Evolutionary conservation across 2,113 vertebrate species (phyloP), one percentile per base, ranked within the genome.

Genomic region (Bostrychus sinensis): DNA sequence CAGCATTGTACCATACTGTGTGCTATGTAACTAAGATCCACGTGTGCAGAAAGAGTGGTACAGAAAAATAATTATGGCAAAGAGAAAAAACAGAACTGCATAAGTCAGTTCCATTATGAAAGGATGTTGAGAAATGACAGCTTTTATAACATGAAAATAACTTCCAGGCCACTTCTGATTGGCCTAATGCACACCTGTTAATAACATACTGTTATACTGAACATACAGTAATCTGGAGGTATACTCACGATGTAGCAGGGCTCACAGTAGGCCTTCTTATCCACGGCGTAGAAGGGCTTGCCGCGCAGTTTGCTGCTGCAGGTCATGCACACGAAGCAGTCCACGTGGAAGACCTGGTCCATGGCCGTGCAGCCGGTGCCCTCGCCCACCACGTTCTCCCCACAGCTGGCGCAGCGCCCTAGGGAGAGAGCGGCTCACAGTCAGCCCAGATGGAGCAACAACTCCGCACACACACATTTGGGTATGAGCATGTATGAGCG

Each of bases 201-300:
- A 50, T 0, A 13, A 50, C 51, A 28, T n/a, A 60, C 39, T 36
- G 55, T 62, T 58, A 32, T 42, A 62, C 55, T 16, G 51, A 56
- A 50, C n/a, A 30, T 30, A 30, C 45, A 73, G 10, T 12, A 45
- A 36, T 36, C 38, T 58, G 30, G 66, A 62, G 14, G 7, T 36
- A 23, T 25, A 95, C 97, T 98, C 82, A 99, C 97, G 1, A 98
- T 94, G 78, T 99, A 99, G 92, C 97, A 99, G 62, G 95, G 93
- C 82, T 99, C 97, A 10, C 97, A 99, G 86, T 94, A 99, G 3
- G 97, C 96, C 78, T 96, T 98, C 92, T 98, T 98, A 65, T 99
- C 97, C 89, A 99, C 93, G 0, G 96, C 96, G 0, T 97, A 99
- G 92, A 99, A 99, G 32, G 97, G 96, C 80, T 98, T 96, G 11